Percentiles rank a stretch among this genome's conserved stretches.
Conservation (phyloP, 2,888 invertebrate genomes). For the Calephelis perditalis region DNA sequence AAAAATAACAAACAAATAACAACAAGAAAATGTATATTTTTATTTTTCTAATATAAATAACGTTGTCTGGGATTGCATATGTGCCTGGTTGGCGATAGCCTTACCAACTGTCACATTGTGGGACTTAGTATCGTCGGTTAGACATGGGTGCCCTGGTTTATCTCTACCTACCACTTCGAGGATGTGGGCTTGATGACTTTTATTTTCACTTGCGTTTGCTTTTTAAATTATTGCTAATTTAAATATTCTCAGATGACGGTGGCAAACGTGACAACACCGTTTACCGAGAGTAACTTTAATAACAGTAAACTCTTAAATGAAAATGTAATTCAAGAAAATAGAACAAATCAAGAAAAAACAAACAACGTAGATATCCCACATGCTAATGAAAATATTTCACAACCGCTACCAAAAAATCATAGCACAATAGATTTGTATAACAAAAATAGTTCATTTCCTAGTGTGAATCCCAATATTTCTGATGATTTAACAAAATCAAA, state of each 20-base stretch:
- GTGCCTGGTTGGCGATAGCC: too few relatives aligned
- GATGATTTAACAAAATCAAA: conserved; percentile 21
- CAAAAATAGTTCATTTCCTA: conserved; percentile 2
- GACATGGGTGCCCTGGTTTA: too few relatives aligned
- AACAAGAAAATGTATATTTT: too few relatives aligned
- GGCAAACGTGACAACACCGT: conserved; percentile 34
- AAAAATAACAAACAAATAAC: too few relatives aligned
- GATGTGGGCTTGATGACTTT: too few relatives aligned
- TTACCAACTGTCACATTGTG: too few relatives aligned
- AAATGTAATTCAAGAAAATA: background rate
- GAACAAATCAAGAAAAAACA: background rate
- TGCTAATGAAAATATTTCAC: background rate
- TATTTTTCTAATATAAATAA: too few relatives aligned
- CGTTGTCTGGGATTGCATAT: too few relatives aligned
- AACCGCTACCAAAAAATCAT: background rate
- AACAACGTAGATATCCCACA: background rate
- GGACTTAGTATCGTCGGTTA: too few relatives aligned
- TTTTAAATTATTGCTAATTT: conserved; percentile 14
- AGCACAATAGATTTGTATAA: background rate
- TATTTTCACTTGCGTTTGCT: background rate
- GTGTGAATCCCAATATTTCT: background rate
- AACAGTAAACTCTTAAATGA: background rate
- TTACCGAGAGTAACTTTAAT: background rate
- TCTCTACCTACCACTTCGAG: too few relatives aligned
- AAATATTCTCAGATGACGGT: conserved; percentile 51